Conservation (phyloP, 2,113 vertebrate genomes). For the Tetrao urogallus region DNA sequence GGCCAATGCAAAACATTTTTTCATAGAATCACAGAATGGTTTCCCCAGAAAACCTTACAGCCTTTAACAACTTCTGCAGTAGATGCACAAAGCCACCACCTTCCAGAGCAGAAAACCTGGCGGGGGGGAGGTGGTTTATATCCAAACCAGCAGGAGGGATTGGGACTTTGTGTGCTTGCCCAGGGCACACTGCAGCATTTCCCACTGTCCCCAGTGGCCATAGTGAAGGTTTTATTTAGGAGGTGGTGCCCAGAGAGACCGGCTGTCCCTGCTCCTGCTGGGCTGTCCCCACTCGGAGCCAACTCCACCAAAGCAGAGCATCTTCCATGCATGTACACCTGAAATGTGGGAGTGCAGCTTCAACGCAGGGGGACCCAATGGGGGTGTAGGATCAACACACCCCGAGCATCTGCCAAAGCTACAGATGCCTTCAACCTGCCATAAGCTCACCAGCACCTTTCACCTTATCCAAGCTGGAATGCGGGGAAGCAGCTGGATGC, state of each 20-base stretch:
- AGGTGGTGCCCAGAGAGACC: not conserved
- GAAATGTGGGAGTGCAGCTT: not conserved
- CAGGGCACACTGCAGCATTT: not conserved
- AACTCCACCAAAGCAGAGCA: not conserved
- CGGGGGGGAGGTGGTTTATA: not conserved
- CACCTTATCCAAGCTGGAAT: not conserved
- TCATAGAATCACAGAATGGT: no score
- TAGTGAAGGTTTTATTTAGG: not conserved
- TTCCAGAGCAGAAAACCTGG: not conserved
- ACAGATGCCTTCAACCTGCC: not conserved
- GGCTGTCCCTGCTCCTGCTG: not conserved
- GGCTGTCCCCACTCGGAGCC: not conserved
- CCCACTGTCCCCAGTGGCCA: not conserved
- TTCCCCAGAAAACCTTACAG: not conserved
- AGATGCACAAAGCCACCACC: not conserved
- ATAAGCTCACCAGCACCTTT: not conserved
- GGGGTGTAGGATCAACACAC: not conserved
- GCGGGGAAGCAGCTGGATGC: conserved; percentile 6
- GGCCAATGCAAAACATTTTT: not conserved
- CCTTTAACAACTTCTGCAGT: not conserved
- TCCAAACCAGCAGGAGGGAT: not conserved
- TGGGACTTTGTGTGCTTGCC: rapidly evolving
- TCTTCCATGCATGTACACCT: not conserved
- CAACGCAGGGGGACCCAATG: not conserved
- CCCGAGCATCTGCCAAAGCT: not conserved